Conservation (phyloP, 1,140 invertebrate species). For the Drosophila obscura region DNA sequence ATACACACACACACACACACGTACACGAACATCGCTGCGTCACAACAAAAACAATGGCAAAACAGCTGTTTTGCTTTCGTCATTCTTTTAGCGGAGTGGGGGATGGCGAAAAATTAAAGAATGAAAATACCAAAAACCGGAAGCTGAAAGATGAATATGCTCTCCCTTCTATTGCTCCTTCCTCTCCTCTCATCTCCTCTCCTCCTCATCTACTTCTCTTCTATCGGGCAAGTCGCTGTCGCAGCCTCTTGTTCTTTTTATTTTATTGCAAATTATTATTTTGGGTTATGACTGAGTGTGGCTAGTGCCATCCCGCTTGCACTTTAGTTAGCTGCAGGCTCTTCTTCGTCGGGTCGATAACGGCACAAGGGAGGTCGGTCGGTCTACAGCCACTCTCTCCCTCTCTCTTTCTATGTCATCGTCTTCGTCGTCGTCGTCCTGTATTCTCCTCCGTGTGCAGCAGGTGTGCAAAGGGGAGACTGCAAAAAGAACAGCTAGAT, state of each 20-base stretch:
- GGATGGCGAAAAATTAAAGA: conserved; percentile 6
- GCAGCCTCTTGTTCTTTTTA: not conserved
- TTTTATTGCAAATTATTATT: conserved; percentile 38
- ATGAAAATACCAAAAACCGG: conserved; percentile 8
- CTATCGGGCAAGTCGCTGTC: not conserved
- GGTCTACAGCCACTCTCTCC: not conserved
- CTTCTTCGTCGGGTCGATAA: conserved; percentile 36
- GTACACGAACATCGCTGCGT: conserved; percentile 7
- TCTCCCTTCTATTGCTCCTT: not conserved
- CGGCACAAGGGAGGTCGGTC: conserved; percentile 23
- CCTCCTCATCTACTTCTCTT: not conserved
- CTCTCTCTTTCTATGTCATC: conserved; percentile 11
- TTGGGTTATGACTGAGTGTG: conserved; percentile 20
- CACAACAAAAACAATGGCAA: not conserved
- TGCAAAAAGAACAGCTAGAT: conserved; percentile 9
- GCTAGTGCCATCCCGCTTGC: conserved; percentile 41
- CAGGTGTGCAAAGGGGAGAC: conserved; percentile 30
- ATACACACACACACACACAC: not conserved
- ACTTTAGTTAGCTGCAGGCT: conserved; percentile 18
- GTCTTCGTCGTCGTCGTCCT: conserved; percentile 22
- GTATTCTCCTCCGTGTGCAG: conserved; percentile 36
- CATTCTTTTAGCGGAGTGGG: conserved; percentile 24
- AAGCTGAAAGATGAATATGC: not conserved
- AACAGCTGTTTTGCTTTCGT: conserved; percentile 59
- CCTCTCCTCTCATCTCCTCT: not conserved